Evolutionary conservation across 2,797 vertebrate genomes (phyloP).

Genomic region (Enteromius treurensis): DNA sequence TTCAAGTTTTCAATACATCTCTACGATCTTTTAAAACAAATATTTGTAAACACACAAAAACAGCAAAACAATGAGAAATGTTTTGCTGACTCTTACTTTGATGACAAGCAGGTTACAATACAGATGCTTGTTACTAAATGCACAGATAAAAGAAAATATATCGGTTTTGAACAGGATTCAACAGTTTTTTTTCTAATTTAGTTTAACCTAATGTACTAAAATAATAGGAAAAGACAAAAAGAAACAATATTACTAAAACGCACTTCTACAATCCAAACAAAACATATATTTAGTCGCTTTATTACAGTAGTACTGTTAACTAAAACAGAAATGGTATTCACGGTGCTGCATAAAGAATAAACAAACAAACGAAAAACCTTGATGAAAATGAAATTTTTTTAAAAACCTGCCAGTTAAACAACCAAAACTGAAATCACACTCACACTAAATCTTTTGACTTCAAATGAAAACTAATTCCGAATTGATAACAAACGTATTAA

Average conservation of each 20-base stretch:
- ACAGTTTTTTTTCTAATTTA: background rate
- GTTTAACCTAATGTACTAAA: background rate
- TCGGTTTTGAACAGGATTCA: too few relatives aligned
- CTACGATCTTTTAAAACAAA: background rate
- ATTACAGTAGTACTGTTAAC: background rate
- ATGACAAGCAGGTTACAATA: background rate
- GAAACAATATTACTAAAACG: background rate
- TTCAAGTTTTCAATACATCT: background rate
- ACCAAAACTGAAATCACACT: background rate
- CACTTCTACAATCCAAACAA: too few relatives aligned
- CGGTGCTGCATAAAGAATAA: background rate
- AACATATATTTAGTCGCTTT: background rate
- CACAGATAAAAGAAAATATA: background rate
- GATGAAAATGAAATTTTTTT: too few relatives aligned
- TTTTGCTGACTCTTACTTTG: background rate
- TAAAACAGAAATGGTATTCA: background rate
- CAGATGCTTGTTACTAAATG: background rate
- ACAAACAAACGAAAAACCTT: background rate
- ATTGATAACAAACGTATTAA: too few relatives aligned
- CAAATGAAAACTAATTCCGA: too few relatives aligned
- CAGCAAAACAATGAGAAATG: background rate
- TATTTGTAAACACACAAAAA: background rate
- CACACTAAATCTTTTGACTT: too few relatives aligned
- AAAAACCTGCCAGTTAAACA: too few relatives aligned
- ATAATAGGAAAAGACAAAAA: background rate